Base-by-base conservation (phyloP, 2,113 vertebrate species). In the Tylochromis polylepis region DNA sequence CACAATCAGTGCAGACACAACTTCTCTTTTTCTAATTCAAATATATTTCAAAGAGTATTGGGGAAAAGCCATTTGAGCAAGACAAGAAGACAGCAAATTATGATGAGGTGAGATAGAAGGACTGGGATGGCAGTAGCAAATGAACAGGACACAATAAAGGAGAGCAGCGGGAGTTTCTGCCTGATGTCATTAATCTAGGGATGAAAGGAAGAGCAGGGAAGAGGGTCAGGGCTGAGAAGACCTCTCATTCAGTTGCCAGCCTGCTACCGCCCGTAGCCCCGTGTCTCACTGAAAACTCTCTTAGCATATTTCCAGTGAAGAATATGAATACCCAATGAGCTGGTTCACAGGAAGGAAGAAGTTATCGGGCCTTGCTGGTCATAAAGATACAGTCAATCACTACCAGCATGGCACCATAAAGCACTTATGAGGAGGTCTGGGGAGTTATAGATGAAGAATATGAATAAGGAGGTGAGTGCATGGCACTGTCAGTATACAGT, bases 261-360 rank as follows among this genome's bases (percentile, higher is more conserved):
- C 59, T 59, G 80, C 83, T 93, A 91, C 89, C 80, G 29, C 83
- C 84, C 83, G 5, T 79, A 83, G 88, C 57, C 10, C 62, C 3
- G 3, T 81, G 87, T 86, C 85, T 89, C 16, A 10, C 75, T 84
- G 57, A 85, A 91, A 89, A 88, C 62, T 81, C 80, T 86, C 75
- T 93, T 90, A 86, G 86, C 90, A 94, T 94, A 91, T 94, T 85
- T 86, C 65, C 6, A 70, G 85, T 24, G 55, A 87, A 46, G 49
- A 36, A 77, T 80, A 86, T 89, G 93, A 94, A 94, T 92, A 91
- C 58, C 29, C 51, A 87, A 93, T 94, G 89, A 92, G 85, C 81
- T 87, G 56, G 53, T 87, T 53, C 38, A 67, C 51, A 43, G 46
- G 77, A 84, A 4, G 8, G 86, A 70, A 72, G 70, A 88, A 85